Conservation (phyloP, 2,888 invertebrate genomes). For the Lithophane ornitopus region DNA sequence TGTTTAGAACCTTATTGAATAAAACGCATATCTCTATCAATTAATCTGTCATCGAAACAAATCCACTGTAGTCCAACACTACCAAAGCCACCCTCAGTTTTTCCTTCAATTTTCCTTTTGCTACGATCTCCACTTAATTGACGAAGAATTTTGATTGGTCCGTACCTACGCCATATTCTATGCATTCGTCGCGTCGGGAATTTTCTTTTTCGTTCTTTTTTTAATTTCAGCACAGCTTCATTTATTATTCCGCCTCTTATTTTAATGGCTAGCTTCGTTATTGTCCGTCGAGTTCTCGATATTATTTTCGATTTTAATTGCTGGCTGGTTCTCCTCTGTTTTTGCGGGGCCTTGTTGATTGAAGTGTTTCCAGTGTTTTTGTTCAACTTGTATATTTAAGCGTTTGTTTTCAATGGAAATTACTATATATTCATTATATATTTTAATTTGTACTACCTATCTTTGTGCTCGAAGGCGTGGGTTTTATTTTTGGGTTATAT, state of each 20-base stretch:
- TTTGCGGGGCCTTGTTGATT: conserved; percentile 74
- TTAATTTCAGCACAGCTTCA: conserved; percentile 82
- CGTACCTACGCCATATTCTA: conserved; percentile 86
- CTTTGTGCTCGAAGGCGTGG: background rate
- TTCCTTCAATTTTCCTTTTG: conserved; percentile 90
- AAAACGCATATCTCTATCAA: background rate
- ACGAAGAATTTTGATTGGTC: conserved; percentile 90
- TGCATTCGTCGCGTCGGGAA: conserved; percentile 84
- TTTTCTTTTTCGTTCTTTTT: conserved; percentile 70
- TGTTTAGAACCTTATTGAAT: background rate
- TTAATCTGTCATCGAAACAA: background rate
- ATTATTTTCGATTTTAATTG: conserved; percentile 88
- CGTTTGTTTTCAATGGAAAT: conserved; percentile 53
- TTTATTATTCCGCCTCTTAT: conserved; percentile 89
- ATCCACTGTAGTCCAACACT: conserved; percentile 66
- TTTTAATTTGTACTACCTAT: conserved; percentile 49
- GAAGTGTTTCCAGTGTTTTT: conserved; percentile 73
- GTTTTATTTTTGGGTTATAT: conserved; percentile 5
- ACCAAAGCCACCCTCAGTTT: conserved; percentile 86
- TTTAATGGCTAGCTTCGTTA: conserved; percentile 90
- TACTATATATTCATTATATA: conserved; percentile 49
- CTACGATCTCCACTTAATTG: conserved; percentile 90
- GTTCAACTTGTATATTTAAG: conserved; percentile 69
- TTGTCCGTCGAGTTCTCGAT: conserved; percentile 83
- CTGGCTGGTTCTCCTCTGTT: conserved; percentile 75